Base-by-base conservation (phyloP, 2,888 invertebrate genomes). In the Spodoptera picta region DNA sequence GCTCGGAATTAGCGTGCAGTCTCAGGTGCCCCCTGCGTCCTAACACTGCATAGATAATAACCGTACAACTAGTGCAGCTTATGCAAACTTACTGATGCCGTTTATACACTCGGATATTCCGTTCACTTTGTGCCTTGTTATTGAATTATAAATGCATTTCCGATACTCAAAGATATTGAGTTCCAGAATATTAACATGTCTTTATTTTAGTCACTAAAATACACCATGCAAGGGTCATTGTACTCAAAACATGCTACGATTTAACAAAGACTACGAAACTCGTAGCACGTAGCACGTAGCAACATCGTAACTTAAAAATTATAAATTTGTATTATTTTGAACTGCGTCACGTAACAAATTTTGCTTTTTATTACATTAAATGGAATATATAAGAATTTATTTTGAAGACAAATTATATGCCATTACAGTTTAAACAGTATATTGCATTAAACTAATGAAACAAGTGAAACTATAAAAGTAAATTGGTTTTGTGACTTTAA, bases 1-100 rank as follows among this genome's bases (percentile, higher is more conserved):
- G 78, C 74, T 70, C 69, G 70, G 82, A 81, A 86, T 88, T 87
- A 86, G 80, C 82, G 79, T 73, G 75, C 79, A 79, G 83, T 84
- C 86, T 87, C 85, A 88, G 84, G 87, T 87, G 86, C 77, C 80
- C 51, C 73, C 67, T 62, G 69, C 54, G 66, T 69, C 56, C 76
- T 64, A 74, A 69, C 76, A 75, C 69, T 69, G 73, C 78, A 79
- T 75, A 70, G 67, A 80, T 74, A 72, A 72, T 69, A 63, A 65
- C 53, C 44, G 52, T 65, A 69, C 59, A 63, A 72, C 63, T 61
- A 72, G 56, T 65, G n/a, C 23, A 63, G 60, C 72, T 69, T 75
- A 76, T 79, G 65, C 53, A 60, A 43, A 60, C 68, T 65, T 61
- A 79, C 60, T 66, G 54, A 57, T 41, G 60, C 49, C 27, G 62